Percentiles rank a stretch among this genome's conserved stretches.
Conservation (phyloP, 2,797 vertebrate species). For the Sciaenops ocellatus region DNA sequence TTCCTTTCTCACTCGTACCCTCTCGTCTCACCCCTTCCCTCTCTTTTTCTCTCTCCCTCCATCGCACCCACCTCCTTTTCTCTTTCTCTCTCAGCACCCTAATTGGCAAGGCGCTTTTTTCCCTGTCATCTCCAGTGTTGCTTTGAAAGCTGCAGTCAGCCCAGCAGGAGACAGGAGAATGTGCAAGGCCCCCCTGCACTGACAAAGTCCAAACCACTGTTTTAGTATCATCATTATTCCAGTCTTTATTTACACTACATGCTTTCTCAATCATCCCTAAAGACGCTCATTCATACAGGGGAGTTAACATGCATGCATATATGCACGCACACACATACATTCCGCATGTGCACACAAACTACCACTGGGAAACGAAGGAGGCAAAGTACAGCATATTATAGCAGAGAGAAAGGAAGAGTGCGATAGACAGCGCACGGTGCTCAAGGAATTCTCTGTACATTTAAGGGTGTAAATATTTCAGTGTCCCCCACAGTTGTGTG, state of each 20-base stretch:
- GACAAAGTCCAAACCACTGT: constrained; percentile 72
- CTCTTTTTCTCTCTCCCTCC: constrained; percentile 31
- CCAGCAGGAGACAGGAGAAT: constrained; percentile 73
- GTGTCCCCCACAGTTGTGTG: constrained; percentile 64
- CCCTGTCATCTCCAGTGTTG: constrained; percentile 76
- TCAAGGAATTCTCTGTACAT: constrained; percentile 68
- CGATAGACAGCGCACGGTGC: constrained; percentile 40
- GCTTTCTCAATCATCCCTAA: constrained; percentile 46
- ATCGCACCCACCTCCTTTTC: constrained; percentile 50
- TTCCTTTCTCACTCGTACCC: constrained; percentile 62
- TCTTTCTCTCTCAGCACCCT: constrained; percentile 65
- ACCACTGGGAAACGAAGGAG: constrained; percentile 3
- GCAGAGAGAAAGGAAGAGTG: constrained; percentile 22
- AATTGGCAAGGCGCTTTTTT: constrained; percentile 76
- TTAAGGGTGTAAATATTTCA: constrained; percentile 83
- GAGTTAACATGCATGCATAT: constrained; percentile 23
- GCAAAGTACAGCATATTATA: constrained; percentile 34
- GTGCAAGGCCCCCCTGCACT: constrained; percentile 49
- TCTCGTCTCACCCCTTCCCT: constrained; percentile 48
- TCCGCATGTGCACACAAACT: background rate
- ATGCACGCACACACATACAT: constrained; percentile 4
- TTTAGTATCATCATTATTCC: constrained; percentile 70
- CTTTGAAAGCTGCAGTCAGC: constrained; percentile 78
- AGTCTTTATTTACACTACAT: constrained; percentile 71
- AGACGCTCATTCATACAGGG: constrained; percentile 35